Evolutionary conservation across 2,113 vertebrate genomes (phyloP).

Genomic region (Platysternon megacephalum): DNA sequence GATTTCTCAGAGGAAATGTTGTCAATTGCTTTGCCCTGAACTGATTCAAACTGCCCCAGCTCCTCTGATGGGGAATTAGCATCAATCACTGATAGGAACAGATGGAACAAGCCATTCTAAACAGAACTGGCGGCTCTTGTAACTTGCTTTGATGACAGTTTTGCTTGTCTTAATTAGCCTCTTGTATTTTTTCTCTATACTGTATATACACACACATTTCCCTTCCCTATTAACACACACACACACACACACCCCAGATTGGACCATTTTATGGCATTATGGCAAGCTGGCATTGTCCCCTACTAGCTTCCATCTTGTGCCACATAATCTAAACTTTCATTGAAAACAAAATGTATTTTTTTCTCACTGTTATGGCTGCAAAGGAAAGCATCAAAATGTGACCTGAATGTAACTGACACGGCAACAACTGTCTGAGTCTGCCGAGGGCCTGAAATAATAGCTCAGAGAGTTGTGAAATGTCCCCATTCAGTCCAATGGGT

Average conservation of each 20-base stretch:
- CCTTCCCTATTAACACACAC: background rate
- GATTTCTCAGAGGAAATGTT: background rate
- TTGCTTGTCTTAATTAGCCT: conserved; percentile 50
- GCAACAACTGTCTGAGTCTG: background rate
- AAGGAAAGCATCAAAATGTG: background rate
- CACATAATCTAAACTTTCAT: background rate
- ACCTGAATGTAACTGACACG: background rate
- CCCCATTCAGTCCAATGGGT: background rate
- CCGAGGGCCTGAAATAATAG: background rate
- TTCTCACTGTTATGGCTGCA: background rate
- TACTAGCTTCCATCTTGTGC: background rate
- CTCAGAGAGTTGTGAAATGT: background rate
- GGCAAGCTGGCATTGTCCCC: background rate
- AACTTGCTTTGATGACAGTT: conserved; percentile 27
- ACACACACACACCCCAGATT: fast-evolving
- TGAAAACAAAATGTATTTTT: background rate
- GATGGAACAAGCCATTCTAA: conserved; percentile 24
- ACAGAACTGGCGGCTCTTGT: background rate
- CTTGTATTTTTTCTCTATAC: conserved; percentile 43
- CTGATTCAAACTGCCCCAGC: conserved; percentile 32
- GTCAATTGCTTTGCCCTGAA: background rate
- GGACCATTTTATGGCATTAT: background rate
- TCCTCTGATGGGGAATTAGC: background rate
- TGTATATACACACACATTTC: background rate
- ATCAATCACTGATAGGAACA: conserved; percentile 44